Evolutionary conservation across 2,888 invertebrate genomes (phyloP), one percentile per base, ranked within the genome.

Genomic region (Tetramorium bicarinatum): DNA sequence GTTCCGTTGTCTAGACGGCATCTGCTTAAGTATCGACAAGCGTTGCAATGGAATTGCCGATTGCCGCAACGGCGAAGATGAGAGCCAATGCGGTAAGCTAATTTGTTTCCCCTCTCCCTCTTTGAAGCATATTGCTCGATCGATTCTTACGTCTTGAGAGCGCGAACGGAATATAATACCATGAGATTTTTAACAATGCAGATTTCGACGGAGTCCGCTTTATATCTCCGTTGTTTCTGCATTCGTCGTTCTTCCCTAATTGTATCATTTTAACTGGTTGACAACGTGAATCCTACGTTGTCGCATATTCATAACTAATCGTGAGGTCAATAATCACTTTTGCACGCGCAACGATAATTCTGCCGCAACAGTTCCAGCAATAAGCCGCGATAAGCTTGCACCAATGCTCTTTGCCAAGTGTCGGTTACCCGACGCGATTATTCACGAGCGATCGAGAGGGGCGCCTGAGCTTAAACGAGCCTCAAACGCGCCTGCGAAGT

Each of bases 41-140:
- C 94, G 95, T 76, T 96, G 96, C 92, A 95, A 96, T 91, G 95
- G 95, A 29, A 89, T 93, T 61, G 85, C 90, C 44, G 96, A 96
- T 88, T 96, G 96, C 93, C 94, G 94, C 69, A 95, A 96, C 91
- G 95, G 95, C 52, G 96, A 96, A 90, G 96, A 96, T 91, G 96
- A 96, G 92, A 94, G 91, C 80, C 95, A 95, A 88, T 96, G 96
- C 90, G 94, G 95, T 95, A 92, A 94, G 94, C 94, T 44, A 44
- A 41, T 56, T 67, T 41, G 18, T 59, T 77, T 49, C 18, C 25
- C 25, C 1, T 13, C 9, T 47, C 34, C 13, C 9, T 38, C 21
- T 13, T 79, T 8, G 41, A 71, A 25, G 7, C n/a, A 13, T 18
- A 13, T 38, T 18, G 71, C n/a, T 38, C 66, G 18, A 67, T 56